Evolutionary conservation across 2,113 vertebrate genomes (phyloP), one percentile per base, ranked within the genome.

Genomic region (Anhinga anhinga): DNA sequence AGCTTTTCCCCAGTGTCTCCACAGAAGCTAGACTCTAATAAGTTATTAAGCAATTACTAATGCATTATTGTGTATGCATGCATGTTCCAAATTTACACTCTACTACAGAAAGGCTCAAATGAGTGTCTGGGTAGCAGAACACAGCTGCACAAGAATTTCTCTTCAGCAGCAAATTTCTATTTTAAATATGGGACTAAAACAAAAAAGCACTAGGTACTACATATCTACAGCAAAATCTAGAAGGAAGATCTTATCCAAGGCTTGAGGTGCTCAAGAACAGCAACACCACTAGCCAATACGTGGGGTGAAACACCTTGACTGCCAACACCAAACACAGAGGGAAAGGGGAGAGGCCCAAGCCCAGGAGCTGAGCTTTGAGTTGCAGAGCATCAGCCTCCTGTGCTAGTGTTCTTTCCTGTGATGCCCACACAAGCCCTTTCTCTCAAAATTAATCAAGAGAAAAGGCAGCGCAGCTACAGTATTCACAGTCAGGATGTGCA

Each of bases 31-130:
- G 58, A 58, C 30, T 88, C 65, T 95, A 96, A 80, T 79, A 90
- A 93, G 80, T 91, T 96, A 92, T 95, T 93, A 95, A 96, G 95
- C 63, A 88, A 83, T 81, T 89, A 59, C 72, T 94, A 91, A 90
- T 92, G 82, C 56, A 88, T 95, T 95, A 76, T 74, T 95, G 79
- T 85, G 82, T 90, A 49, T 73, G 76, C 56, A 50, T 56, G 30
- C 59, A 44, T 74, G 72, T 47, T 95, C 92, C 91, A 91, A 96
- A 80, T 79, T 55, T 87, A 47, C 66, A 38, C 36, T 84, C 11
- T 36, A 67, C 82, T 82, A 71, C 78, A 71, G 78, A 45, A 80
- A 72, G 19, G 40, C 88, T 79, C 81, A 29, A 29, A 56, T 5
- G 22, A 79, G 44, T 12, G 40, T 15, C 85, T 90, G 47, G 22